Conservation (phyloP, 2,797 vertebrate genomes). For the Oryzias sinensis region DNA sequence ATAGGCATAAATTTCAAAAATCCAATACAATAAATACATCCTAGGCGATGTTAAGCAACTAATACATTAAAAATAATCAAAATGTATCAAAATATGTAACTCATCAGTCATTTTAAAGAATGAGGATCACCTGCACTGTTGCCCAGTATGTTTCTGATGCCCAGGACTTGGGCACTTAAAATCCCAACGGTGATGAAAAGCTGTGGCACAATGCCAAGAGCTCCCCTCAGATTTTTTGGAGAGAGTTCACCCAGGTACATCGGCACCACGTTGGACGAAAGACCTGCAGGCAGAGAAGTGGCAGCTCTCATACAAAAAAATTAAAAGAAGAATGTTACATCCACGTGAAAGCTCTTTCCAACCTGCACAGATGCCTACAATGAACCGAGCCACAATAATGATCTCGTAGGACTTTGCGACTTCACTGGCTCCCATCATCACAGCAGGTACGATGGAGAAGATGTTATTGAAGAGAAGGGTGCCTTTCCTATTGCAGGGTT, state of each 20-base stretch:
- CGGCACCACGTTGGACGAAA: conserved; percentile 93
- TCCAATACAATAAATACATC: too few species aligned
- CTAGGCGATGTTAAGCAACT: too few species aligned
- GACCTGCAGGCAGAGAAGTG: conserved; percentile 70
- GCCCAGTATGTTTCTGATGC: conserved; percentile 82
- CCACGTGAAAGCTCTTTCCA: conserved; percentile 12
- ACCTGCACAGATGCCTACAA: conserved; percentile 95
- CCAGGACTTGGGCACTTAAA: conserved; percentile 87
- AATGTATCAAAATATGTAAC: background rate
- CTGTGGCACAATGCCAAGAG: conserved; percentile 84
- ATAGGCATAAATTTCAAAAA: too few species aligned
- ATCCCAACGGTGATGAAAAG: conserved; percentile 94
- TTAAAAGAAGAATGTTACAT: background rate
- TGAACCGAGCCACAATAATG: conserved; percentile 84
- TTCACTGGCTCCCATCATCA: conserved; percentile 90
- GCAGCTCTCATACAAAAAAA: background rate
- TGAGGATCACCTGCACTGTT: conserved; percentile 73
- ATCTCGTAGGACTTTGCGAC: conserved; percentile 84
- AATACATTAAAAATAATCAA: background rate
- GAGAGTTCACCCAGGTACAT: conserved; percentile 95
- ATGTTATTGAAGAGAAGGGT: conserved; percentile 93
- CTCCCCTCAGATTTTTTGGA: conserved; percentile 90
- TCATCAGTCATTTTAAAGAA: background rate
- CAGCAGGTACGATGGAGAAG: conserved; percentile 89
- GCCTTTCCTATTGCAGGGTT: conserved; percentile 83